A percentile compares a stretch with the other conserved stretches of the same genome.
Evolutionary conservation across 2,113 vertebrate genomes (phyloP).

Genomic region (Phocoena sinus): DNA sequence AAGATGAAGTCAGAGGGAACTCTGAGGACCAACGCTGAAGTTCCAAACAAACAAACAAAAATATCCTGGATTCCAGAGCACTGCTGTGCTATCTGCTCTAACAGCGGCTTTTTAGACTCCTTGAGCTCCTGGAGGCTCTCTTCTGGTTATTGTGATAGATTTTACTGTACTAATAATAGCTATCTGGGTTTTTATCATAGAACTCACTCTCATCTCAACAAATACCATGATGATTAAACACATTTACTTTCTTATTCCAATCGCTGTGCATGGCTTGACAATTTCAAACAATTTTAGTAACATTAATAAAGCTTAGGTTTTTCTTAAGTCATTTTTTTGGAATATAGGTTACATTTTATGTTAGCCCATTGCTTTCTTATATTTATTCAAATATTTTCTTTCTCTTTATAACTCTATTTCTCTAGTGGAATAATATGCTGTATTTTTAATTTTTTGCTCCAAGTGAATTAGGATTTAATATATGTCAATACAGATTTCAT

Average conservation of each 20-base stretch:
- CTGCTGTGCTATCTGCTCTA: background rate
- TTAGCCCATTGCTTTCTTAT: background rate
- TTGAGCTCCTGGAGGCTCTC: background rate
- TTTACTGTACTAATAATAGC: background rate
- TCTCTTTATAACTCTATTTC: background rate
- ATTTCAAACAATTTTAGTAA: constrained; percentile 12
- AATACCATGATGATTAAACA: background rate
- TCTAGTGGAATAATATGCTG: background rate
- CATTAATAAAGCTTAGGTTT: constrained; percentile 29
- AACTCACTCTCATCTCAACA: background rate
- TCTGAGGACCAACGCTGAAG: background rate
- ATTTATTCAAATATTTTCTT: background rate
- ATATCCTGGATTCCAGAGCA: background rate
- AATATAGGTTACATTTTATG: background rate
- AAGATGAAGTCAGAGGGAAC: background rate
- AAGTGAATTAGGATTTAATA: background rate
- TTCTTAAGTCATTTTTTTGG: background rate
- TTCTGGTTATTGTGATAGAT: background rate
- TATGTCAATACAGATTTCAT: background rate
- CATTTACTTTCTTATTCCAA: constrained; percentile 12
- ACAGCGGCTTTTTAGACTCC: background rate
- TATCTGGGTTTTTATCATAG: background rate
- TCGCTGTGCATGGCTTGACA: background rate
- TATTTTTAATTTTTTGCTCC: background rate
- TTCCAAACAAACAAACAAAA: background rate